Percentiles rank a stretch among this genome's conserved stretches.
These are phyloP conservation scores for Scelioninae gen. 2 DNA, from an alignment of 2,888 invertebrate species.

Conservation along the genomic window DNA sequence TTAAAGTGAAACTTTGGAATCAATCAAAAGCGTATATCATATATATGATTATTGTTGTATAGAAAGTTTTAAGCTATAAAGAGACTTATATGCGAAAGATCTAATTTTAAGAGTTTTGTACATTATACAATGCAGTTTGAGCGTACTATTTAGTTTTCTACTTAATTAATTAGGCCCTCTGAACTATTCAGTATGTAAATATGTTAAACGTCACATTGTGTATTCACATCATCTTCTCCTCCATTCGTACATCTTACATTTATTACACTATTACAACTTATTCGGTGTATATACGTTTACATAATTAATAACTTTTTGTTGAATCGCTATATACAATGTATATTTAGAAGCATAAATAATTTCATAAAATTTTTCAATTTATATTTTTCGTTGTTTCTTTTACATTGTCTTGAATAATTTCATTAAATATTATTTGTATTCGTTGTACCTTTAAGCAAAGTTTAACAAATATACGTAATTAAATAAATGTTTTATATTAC, in stretches of 20 bases:
- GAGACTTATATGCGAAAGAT: constrained; percentile 23
- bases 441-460: constrained; percentile 8
- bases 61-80: constrained; percentile 25
- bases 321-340: no score
- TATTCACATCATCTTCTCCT: no score
- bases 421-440: background rate
- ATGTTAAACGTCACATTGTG: background rate
- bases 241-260: no score
- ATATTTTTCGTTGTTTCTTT: constrained; percentile 11
- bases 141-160: constrained; percentile 33
- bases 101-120: constrained; percentile 35
- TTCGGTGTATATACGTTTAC: background rate
- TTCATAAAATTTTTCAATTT: no score
- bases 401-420: no score
- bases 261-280: background rate
- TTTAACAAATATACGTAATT: background rate
- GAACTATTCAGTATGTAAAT: constrained; percentile 24
- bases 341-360: no score
- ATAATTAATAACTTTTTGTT: no score
- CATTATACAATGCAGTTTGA: constrained; percentile 39
- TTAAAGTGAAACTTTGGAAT: no score
- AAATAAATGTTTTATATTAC: background rate
- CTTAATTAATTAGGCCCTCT: constrained; percentile 23
- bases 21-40: no score
- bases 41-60: constrained; percentile 15